Percentiles rank a stretch among this genome's conserved stretches.
phyloP scores from a whole-genome alignment of 1,140 invertebrate species.

The Drosophila nasuta region DNA sequence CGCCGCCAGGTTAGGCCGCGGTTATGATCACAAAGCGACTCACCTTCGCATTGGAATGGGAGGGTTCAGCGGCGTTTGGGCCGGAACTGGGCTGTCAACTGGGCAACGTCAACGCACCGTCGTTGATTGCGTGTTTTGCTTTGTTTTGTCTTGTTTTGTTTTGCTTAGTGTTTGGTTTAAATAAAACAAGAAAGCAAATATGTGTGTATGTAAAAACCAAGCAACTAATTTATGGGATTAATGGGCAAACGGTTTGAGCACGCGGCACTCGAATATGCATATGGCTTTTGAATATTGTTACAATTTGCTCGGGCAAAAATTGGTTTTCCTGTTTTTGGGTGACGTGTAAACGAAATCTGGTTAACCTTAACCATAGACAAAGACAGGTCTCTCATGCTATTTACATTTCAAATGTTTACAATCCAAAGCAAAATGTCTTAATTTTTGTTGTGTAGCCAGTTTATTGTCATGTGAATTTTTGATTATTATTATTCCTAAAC shows the following conservation, averaged over 20 bases:
- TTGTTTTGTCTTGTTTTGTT: conserved; percentile 27
- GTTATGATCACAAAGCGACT: conserved; percentile 27
- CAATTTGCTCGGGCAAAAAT: conserved; percentile 62
- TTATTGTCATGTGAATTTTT: conserved; percentile 53
- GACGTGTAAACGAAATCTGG: conserved; percentile 58
- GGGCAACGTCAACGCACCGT: conserved; percentile 36
- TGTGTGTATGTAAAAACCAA: conserved; percentile 3
- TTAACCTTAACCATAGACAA: conserved; percentile 67
- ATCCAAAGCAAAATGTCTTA: conserved; percentile 35
- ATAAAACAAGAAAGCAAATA: conserved; percentile 26
- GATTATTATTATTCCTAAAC: conserved; percentile 46
- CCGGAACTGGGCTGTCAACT: conserved; percentile 54
- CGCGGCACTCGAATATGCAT: conserved; percentile 31
- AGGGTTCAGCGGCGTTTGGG: conserved; percentile 28
- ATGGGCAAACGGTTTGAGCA: conserved; percentile 21
- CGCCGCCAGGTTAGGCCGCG: background rate
- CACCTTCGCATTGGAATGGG: conserved; percentile 40
- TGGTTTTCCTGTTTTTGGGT: conserved; percentile 60
- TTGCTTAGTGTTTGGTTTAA: conserved; percentile 39
- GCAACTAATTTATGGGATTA: conserved; percentile 53
- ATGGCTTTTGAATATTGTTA: conserved; percentile 58
- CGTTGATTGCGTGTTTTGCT: conserved; percentile 37
- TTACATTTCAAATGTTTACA: conserved; percentile 48
- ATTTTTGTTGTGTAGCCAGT: conserved; percentile 30
- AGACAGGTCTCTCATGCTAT: conserved; percentile 29